Evolutionary conservation across 2,113 vertebrate species (phyloP).

Genomic region (Gambusia affinis): DNA sequence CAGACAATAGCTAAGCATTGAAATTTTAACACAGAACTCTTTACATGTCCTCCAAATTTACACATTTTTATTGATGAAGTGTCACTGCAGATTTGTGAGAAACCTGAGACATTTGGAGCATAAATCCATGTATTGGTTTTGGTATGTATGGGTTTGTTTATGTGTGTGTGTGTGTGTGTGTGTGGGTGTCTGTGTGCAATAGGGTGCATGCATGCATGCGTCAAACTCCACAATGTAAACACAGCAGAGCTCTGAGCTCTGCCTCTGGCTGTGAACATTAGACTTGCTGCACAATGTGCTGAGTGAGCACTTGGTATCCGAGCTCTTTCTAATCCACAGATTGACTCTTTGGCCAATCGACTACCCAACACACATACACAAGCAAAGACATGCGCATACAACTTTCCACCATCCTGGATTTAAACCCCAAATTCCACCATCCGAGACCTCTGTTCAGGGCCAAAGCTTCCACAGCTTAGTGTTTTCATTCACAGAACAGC

Average conservation of each 20-base stretch:
- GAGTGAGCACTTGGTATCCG: constrained; percentile 74
- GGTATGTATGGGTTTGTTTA: constrained; percentile 14
- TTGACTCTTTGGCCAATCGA: constrained; percentile 66
- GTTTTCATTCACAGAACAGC: constrained; percentile 12
- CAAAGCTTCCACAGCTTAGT: constrained; percentile 26
- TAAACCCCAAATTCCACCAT: constrained; percentile 34
- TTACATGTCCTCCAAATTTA: not conserved
- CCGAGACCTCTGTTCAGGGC: constrained; percentile 49
- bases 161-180: constrained; percentile 27
- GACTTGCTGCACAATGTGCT: constrained; percentile 72
- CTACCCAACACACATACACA: not conserved
- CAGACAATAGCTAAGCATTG: not conserved
- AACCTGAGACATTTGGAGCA: constrained; percentile 17
- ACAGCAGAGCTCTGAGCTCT: constrained; percentile 54
- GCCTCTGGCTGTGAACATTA: constrained; percentile 68
- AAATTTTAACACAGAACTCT: not conserved
- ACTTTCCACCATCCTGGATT: constrained; percentile 7
- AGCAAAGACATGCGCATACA: constrained; percentile 16
- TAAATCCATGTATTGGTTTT: constrained; percentile 10
- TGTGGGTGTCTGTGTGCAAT: constrained; percentile 30
- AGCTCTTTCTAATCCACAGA: constrained; percentile 72
- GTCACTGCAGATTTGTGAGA: not conserved
- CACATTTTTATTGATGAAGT: not conserved
- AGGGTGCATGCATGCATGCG: constrained; percentile 30
- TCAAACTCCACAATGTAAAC: constrained; percentile 60